Evolutionary conservation across 2,113 vertebrate species (phyloP).

Genomic region (Paracanthobrama guichenoti): DNA sequence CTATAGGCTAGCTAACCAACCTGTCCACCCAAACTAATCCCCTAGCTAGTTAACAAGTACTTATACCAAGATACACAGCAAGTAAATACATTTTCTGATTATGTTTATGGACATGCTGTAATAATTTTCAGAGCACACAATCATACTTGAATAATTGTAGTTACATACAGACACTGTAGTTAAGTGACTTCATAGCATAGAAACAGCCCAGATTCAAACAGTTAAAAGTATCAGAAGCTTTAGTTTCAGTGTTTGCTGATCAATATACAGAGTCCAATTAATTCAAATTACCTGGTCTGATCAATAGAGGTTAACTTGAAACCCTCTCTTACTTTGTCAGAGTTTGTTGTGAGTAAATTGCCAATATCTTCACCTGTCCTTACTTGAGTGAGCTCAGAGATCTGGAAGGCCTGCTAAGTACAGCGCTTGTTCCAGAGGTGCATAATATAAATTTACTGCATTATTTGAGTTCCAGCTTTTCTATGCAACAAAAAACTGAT

Average conservation of each 20-base stretch:
- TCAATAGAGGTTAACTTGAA: slow-evolving; percentile 3
- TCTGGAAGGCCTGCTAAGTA: slow-evolving; percentile 21
- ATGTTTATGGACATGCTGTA: slow-evolving; percentile 1
- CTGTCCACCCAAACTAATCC: background rate
- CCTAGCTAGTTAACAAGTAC: background rate
- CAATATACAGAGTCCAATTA: background rate
- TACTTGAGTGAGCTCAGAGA: slow-evolving; percentile 44
- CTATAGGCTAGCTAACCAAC: background rate
- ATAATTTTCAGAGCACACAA: background rate
- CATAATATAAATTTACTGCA: slow-evolving; percentile 41
- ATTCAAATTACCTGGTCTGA: background rate
- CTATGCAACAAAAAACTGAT: slow-evolving; percentile 52
- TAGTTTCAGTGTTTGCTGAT: background rate
- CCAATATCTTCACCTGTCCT: slow-evolving; percentile 41
- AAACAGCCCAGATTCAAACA: slow-evolving; percentile 8
- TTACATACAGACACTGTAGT: background rate
- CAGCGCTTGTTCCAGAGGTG: slow-evolving; percentile 46
- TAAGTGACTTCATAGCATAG: background rate
- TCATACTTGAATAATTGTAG: too few relatives aligned
- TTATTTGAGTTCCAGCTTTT: slow-evolving; percentile 41
- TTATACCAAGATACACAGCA: background rate
- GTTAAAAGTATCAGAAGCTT: slow-evolving; percentile 11
- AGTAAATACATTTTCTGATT: background rate
- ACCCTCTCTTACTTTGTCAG: slow-evolving; percentile 20
- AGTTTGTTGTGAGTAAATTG: slow-evolving; percentile 1